A percentile compares a stretch with the other conserved stretches of the same genome.
phyloP scores from a whole-genome alignment of 2,797 vertebrate genomes.

The Pterois miles region DNA sequence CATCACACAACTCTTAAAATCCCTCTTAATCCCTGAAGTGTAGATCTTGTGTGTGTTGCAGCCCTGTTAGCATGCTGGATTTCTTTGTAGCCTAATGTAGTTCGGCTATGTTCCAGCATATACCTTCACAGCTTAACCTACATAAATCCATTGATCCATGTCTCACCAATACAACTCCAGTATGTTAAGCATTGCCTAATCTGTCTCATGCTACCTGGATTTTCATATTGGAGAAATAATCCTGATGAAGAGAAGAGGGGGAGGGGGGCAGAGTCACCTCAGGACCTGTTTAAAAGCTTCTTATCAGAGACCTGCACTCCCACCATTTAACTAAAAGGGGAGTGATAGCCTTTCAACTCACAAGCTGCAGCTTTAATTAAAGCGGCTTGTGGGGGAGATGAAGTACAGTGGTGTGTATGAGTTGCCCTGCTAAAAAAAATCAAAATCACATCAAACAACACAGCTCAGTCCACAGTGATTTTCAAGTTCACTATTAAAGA shows the following conservation, averaged over 20 bases:
- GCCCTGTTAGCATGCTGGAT: slow-evolving; percentile 52
- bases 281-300: slow-evolving; percentile 79
- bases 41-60: slow-evolving; percentile 64
- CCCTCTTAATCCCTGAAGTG: slow-evolving; percentile 76
- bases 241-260: slow-evolving; percentile 60
- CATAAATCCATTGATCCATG: slow-evolving; percentile 77
- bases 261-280: slow-evolving; percentile 63
- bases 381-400: slow-evolving; percentile 52
- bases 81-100: slow-evolving; percentile 67
- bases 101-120: slow-evolving; percentile 62
- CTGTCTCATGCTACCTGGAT: slow-evolving; percentile 82
- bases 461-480: not conserved
- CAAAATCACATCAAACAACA: slow-evolving; percentile 43
- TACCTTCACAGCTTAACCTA: slow-evolving; percentile 77
- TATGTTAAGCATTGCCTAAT: slow-evolving; percentile 79
- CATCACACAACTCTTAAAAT: slow-evolving; percentile 73
- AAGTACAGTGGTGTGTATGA: slow-evolving; percentile 34
- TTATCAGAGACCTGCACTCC: slow-evolving; percentile 75
- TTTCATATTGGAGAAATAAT: slow-evolving; percentile 82
- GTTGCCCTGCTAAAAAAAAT: slow-evolving; percentile 28
- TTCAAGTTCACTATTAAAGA: not conserved
- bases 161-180: slow-evolving; percentile 71
- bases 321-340: slow-evolving; percentile 62
- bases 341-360: slow-evolving; percentile 73
- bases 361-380: slow-evolving; percentile 74